phyloP scores from a whole-genome alignment of 2,113 vertebrate species.

The Plectropomus leopardus region DNA sequence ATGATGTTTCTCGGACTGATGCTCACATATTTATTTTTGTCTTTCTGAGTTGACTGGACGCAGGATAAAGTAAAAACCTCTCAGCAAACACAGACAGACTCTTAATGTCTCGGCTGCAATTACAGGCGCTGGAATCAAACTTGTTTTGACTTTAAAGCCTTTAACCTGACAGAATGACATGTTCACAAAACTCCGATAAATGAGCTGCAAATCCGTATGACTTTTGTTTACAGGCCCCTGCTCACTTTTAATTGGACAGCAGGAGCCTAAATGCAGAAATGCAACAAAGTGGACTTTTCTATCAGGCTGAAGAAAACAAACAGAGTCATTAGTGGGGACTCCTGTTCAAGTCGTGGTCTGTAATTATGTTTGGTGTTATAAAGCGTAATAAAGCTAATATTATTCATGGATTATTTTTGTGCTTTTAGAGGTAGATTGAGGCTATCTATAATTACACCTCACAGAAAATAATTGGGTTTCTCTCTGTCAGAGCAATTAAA shows the following conservation, averaged over 20 bases:
- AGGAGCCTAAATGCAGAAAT: background rate
- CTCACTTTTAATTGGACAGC: slow-evolving; percentile 44
- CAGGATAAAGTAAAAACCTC: background rate
- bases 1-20: too few relatives aligned
- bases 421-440: background rate
- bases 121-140: background rate
- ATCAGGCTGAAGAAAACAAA: background rate
- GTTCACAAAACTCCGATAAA: slow-evolving; percentile 18
- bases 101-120: background rate
- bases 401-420: background rate
- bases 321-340: too few relatives aligned
- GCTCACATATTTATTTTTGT: too few relatives aligned
- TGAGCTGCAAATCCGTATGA: background rate
- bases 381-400: background rate
- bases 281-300: background rate
- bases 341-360: background rate
- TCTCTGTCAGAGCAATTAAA: slow-evolving; percentile 30
- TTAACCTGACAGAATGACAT: slow-evolving; percentile 11
- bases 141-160: slow-evolving; percentile 4
- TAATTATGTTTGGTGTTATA: slow-evolving; percentile 32
- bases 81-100: background rate
- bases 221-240: slow-evolving; percentile 5
- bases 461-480: slow-evolving; percentile 54
- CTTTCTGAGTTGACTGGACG: too few relatives aligned
- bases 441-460: slow-evolving; percentile 56